These are phyloP conservation scores for Latrodectus hesperus DNA, from an alignment of 2,888 invertebrate species.

Conservation along the genomic window DNA sequence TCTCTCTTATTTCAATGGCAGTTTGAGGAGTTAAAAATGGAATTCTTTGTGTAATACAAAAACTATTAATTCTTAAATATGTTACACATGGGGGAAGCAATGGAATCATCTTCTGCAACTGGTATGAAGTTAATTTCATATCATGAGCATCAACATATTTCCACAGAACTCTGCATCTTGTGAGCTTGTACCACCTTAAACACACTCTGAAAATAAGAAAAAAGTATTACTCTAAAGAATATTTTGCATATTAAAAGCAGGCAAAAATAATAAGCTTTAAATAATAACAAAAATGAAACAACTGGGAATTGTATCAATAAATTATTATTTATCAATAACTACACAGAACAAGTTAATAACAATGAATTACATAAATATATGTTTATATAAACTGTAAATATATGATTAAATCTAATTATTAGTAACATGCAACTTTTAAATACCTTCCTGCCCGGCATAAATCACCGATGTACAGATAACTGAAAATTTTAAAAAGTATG, in stretches of 20 bases:
- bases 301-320: no score
- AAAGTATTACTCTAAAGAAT: no score
- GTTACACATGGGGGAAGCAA: conserved; percentile 55
- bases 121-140: conserved; percentile 58
- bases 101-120: conserved; percentile 57
- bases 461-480: conserved; percentile 60
- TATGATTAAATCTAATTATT: no score
- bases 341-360: no score
- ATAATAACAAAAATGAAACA: no score
- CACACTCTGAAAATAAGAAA: conserved; percentile 40
- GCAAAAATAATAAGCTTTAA: no score
- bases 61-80: conserved; percentile 52
- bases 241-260: no score
- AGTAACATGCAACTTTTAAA: background rate
- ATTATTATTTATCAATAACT: no score
- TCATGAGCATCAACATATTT: conserved; percentile 63
- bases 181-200: conserved; percentile 60
- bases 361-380: no score
- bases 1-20: conserved; percentile 50
- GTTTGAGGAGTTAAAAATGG: conserved; percentile 51
- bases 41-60: conserved; percentile 51
- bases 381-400: no score
- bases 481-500: conserved; percentile 61
- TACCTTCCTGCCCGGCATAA: conserved; percentile 61
- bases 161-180: conserved; percentile 58